Evolutionary conservation across 2,113 vertebrate genomes (phyloP), one percentile per base, ranked within the genome.

Genomic region (Gallinago undulata): DNA sequence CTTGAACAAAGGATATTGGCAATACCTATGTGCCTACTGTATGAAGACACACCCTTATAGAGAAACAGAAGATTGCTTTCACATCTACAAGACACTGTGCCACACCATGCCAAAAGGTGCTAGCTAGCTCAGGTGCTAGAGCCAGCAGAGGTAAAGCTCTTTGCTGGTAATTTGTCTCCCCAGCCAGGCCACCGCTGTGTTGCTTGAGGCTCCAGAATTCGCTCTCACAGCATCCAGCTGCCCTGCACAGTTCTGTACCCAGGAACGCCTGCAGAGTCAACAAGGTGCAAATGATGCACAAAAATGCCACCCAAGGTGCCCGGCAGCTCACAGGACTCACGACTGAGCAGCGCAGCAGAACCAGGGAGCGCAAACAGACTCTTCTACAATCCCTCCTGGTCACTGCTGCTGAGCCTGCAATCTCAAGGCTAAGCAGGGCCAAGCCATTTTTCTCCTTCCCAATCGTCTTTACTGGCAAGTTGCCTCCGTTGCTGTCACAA

Each of bases 371-470:
- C 59, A 67, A 59, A 28, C 21, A 4, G 21, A 9, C 33, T 5
- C 0, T 19, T 45, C 28, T 15, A 35, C 8, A n/a, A 7, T 9
- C 50, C 2, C 17, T 16, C 35, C 64, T 30, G 2, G 0, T 55
- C 33, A 19, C 48, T 55, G 30, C 50, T 72, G 56, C 16, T 4
- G 31, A 50, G 39, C 25, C 0, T 2, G 19, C 33, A 30, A 10
- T 6, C 23, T 18, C 7, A 25, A 72, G 25, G 50, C 47, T 74
- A 53, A 80, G 48, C 35, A 70, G 48, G 47, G 35, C 30, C 37
- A 48, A 72, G 41, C 2, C 1, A 0, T 51, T 66, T 56, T 39
- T 62, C 47, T 72, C 2, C 35, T 84, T 82, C 30, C 39, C 33
- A 56, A 12, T 8, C 68, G 66, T 47, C 72, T 83, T 66, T 9